A percentile compares a stretch with the other conserved stretches of the same genome.
Conservation (phyloP, 2,113 vertebrate genomes). For the Puntigrus tetrazona region DNA sequence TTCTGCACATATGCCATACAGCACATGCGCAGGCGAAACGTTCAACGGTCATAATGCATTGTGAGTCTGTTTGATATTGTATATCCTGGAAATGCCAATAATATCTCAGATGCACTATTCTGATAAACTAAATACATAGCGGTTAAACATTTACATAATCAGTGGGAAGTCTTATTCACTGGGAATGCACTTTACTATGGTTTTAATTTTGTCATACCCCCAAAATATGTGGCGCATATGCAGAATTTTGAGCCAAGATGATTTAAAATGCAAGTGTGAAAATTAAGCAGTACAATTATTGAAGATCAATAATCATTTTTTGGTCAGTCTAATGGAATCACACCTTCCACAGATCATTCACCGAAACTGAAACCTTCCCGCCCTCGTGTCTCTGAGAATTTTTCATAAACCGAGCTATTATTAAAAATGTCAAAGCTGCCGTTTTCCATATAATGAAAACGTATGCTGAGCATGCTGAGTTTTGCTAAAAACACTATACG, state of each 20-base stretch:
- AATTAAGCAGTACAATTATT: neutral
- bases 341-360: neutral
- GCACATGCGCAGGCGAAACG: neutral
- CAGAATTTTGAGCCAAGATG: neutral
- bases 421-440: neutral
- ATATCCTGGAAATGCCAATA: neutral
- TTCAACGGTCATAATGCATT: neutral
- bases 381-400: neutral
- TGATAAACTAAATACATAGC: neutral
- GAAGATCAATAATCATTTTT: neutral
- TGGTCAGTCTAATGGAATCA: neutral
- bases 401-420: neutral
- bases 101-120: neutral
- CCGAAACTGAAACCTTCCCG: neutral
- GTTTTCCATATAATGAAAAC: neutral
- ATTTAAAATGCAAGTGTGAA: neutral
- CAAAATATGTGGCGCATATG: neutral
- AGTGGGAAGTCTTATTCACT: neutral
- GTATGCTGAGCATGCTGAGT: neutral
- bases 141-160: conserved; percentile 14
- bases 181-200: neutral
- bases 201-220: neutral
- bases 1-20: neutral
- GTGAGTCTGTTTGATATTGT: neutral
- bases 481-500: neutral